A percentile compares a stretch with the other conserved stretches of the same genome.
Evolutionary conservation across 2,797 vertebrate species (phyloP).

Genomic region (Dermochelys coriacea): DNA sequence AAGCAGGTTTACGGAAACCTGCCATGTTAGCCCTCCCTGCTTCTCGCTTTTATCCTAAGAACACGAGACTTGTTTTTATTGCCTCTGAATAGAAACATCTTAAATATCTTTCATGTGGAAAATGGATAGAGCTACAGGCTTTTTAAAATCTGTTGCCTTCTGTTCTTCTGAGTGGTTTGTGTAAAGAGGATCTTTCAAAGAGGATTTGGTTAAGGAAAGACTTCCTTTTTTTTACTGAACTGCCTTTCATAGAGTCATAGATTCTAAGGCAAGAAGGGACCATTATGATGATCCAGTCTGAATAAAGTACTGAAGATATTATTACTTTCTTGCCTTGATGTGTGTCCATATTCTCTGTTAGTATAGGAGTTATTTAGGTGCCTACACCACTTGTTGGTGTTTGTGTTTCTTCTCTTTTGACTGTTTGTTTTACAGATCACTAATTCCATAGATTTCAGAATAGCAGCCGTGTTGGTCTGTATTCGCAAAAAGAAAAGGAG

Average conservation of each 20-base stretch:
- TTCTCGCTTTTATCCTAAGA: background rate
- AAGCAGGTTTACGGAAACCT: background rate
- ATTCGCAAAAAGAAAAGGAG: no score
- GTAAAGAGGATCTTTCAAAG: background rate
- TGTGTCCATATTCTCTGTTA: background rate
- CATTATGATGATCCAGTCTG: background rate
- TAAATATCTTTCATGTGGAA: background rate
- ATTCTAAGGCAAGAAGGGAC: background rate
- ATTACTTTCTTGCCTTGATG: background rate
- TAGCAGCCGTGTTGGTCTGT: no score
- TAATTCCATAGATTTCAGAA: slow-evolving; percentile 3
- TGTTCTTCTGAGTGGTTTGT: background rate
- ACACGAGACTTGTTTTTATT: fast-evolving
- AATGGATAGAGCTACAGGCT: background rate
- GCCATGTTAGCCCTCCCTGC: background rate
- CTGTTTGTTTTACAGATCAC: background rate
- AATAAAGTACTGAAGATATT: background rate
- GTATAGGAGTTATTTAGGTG: background rate
- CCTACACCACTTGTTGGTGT: background rate
- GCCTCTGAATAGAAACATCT: background rate
- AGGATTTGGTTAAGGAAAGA: background rate
- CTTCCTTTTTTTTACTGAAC: background rate
- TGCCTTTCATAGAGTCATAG: background rate
- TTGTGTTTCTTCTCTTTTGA: background rate
- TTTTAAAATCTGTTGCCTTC: background rate